phyloP scores from a whole-genome alignment of 2,888 invertebrate species.

The Drosophila ezoana region DNA sequence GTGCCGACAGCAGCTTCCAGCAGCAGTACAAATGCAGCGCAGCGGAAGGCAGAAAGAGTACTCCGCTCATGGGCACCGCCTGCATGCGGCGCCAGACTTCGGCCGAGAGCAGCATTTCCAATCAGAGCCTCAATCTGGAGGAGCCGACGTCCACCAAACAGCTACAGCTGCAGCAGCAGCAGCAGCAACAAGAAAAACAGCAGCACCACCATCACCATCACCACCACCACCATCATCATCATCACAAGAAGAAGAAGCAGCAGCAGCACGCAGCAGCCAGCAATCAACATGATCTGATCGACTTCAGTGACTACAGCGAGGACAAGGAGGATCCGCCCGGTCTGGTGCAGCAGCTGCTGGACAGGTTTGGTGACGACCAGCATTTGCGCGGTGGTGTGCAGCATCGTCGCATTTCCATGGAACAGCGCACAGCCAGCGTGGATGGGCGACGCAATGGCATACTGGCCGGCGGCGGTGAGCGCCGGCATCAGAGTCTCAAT shows the following conservation, averaged over 20 bases:
- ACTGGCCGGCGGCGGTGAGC: slow-evolving; percentile 65
- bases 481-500: slow-evolving; percentile 83
- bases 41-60: slow-evolving; percentile 69
- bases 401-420: slow-evolving; percentile 82
- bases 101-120: slow-evolving; percentile 85
- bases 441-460: slow-evolving; percentile 85
- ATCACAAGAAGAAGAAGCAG: slow-evolving; percentile 65
- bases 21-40: slow-evolving; percentile 84
- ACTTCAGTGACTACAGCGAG: slow-evolving; percentile 83
- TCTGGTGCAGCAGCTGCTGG: slow-evolving; percentile 66
- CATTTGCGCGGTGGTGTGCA: slow-evolving; percentile 65
- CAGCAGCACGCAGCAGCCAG: slow-evolving; percentile 18
- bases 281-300: slow-evolving; percentile 81
- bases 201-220: slow-evolving; percentile 56
- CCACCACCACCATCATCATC: slow-evolving; percentile 52
- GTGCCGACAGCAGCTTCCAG: slow-evolving; percentile 84
- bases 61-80: slow-evolving; percentile 76
- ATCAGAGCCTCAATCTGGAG: slow-evolving; percentile 84
- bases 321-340: slow-evolving; percentile 73
- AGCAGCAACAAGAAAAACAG: slow-evolving; percentile 27
- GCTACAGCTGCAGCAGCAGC: slow-evolving; percentile 36
- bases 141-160: slow-evolving; percentile 57
- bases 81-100: slow-evolving; percentile 84
- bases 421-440: slow-evolving; percentile 82
- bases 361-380: slow-evolving; percentile 70